phyloP scores from a whole-genome alignment of 2,113 vertebrate genomes.

The Perca flavescens region DNA sequence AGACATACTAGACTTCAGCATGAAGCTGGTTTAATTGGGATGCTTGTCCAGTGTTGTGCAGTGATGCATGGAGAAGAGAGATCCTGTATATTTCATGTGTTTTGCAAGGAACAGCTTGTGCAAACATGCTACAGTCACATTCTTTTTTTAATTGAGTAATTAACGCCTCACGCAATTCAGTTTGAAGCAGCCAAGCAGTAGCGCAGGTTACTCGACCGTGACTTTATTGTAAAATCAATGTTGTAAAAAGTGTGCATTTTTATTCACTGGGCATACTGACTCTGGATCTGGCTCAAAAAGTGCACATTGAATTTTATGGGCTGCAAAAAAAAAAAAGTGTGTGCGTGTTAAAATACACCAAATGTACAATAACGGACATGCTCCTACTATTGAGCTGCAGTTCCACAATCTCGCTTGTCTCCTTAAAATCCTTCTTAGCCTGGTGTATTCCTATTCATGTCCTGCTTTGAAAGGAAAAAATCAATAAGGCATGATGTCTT shows the following conservation, averaged over 20 bases:
- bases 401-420: conserved; percentile 1
- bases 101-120: neutral
- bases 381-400: conserved; percentile 3
- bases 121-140: neutral
- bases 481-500: conserved; percentile 49
- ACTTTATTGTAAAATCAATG: conserved; percentile 20
- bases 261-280: neutral
- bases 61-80: conserved; percentile 34
- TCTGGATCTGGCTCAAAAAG: neutral
- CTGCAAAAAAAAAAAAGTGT: conserved; percentile 11
- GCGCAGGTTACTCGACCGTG: neutral
- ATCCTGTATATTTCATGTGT: neutral
- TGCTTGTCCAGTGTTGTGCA: conserved; percentile 41
- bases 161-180: neutral
- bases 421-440: neutral
- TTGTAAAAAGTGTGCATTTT: neutral
- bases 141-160: conserved; percentile 2
- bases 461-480: conserved; percentile 40
- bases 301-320: neutral
- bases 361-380: neutral
- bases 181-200: neutral
- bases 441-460: conserved; percentile 34
- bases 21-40: conserved; percentile 58
- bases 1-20: conserved; percentile 31
- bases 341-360: neutral